Conservation (phyloP, 2,888 invertebrate genomes). For the Volucella inanis region DNA sequence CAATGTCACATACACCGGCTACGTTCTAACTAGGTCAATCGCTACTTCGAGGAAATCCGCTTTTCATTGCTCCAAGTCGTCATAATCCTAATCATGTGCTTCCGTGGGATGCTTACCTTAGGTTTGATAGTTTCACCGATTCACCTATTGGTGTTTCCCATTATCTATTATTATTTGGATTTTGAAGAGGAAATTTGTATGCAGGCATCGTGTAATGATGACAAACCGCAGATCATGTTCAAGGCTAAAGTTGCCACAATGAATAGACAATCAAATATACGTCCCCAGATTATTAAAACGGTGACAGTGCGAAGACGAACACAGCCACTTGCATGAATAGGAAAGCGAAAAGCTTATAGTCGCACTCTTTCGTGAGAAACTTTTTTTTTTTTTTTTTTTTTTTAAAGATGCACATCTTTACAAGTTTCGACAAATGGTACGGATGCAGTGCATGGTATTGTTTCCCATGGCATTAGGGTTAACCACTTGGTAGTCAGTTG, state of each 20-base stretch:
- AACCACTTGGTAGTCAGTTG: conserved; percentile 3
- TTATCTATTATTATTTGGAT: conserved; percentile 2
- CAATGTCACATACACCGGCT: conserved; percentile 29
- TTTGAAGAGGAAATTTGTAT: conserved; percentile 1
- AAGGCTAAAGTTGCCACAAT: conserved; percentile 50
- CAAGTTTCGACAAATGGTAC: conserved; percentile 50
- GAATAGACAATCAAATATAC: conserved; percentile 28
- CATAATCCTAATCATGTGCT: conserved; percentile 44
- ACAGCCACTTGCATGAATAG: conserved; percentile 31
- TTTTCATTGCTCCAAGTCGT: conserved; percentile 3
- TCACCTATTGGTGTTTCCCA: not conserved
- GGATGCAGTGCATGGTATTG: conserved; percentile 49
- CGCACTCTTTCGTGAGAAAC: conserved; percentile 41
- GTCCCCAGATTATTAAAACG: conserved; percentile 3
- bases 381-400: conserved; percentile 23
- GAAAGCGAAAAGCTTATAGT: not conserved
- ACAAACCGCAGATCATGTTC: conserved; percentile 55
- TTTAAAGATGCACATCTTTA: conserved; percentile 53
- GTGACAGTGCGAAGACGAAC: conserved; percentile 3
- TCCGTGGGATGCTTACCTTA: conserved; percentile 14
- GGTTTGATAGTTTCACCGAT: conserved; percentile 16
- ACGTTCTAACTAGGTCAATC: conserved; percentile 62
- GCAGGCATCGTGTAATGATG: not conserved
- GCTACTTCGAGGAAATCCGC: conserved; percentile 46
- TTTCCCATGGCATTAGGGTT: conserved; percentile 40